A percentile compares a stretch with the other conserved stretches of the same genome.
Conservation (phyloP, 2,888 invertebrate genomes). For the Drosophila mimica region DNA sequence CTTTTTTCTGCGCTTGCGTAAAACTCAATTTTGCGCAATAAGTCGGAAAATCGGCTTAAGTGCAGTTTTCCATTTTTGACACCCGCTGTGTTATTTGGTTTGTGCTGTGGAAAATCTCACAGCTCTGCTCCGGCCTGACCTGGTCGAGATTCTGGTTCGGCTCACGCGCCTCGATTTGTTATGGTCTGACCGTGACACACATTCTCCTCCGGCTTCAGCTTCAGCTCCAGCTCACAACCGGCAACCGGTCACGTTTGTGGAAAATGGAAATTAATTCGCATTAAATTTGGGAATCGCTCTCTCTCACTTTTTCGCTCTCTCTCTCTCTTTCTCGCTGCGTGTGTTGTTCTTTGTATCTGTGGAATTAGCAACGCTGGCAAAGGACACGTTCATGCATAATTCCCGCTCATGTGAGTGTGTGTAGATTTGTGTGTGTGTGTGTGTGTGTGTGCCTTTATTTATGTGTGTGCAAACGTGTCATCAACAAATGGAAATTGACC, state of each 20-base stretch:
- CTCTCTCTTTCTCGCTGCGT: conserved; percentile 2
- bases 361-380: conserved; percentile 71
- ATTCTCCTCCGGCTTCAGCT: conserved; percentile 34
- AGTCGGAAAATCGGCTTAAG: conserved; percentile 67
- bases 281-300: conserved; percentile 58
- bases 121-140: neutral
- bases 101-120: conserved; percentile 36
- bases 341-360: conserved; percentile 21
- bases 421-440: conserved; percentile 1
- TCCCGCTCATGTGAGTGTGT: conserved; percentile 12
- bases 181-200: conserved; percentile 75
- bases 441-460: conserved; percentile 1
- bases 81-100: conserved; percentile 59
- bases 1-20: conserved; percentile 8
- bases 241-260: conserved; percentile 56
- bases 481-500: conserved; percentile 53
- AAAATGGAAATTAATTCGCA: conserved; percentile 73
- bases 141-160: conserved; percentile 47
- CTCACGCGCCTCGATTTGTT: conserved; percentile 74
- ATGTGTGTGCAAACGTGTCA: conserved; percentile 52
- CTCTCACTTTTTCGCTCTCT: neutral
- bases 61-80: conserved; percentile 41
- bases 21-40: conserved; percentile 76
- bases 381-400: conserved; percentile 73
- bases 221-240: neutral